These are phyloP conservation scores for Chloroceryle inda DNA, from an alignment of 2,797 vertebrate genomes.

Conservation along the genomic window DNA sequence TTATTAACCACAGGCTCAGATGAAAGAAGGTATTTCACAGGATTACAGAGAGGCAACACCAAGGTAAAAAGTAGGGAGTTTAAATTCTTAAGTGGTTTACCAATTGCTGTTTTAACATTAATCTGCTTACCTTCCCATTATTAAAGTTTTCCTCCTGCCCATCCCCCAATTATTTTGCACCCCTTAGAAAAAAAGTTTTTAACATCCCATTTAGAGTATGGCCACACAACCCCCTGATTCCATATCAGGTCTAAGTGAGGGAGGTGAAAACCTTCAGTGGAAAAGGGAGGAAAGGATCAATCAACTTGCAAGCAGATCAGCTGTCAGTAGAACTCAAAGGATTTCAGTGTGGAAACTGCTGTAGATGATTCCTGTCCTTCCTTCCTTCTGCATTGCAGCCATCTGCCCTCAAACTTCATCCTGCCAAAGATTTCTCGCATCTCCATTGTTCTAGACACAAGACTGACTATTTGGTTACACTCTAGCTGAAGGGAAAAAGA, in stretches of 20 bases:
- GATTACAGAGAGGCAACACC: not conserved
- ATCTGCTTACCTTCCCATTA: not conserved
- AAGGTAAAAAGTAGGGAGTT: slow-evolving; percentile 16
- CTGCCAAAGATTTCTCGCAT: slow-evolving; percentile 52
- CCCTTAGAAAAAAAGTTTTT: not conserved
- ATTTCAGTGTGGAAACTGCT: slow-evolving; percentile 27
- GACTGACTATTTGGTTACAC: not conserved
- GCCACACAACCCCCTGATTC: not conserved
- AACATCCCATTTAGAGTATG: not conserved
- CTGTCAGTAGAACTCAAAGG: slow-evolving; percentile 65
- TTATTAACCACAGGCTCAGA: slow-evolving; percentile 54
- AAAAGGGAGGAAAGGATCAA: slow-evolving; percentile 56
- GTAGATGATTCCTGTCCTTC: slow-evolving; percentile 40
- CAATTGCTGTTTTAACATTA: slow-evolving; percentile 48
- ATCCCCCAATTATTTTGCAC: not conserved
- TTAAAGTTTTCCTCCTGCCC: not conserved
- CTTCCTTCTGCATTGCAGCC: slow-evolving; percentile 26
- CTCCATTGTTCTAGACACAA: slow-evolving; percentile 48
- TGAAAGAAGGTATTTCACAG: slow-evolving; percentile 53
- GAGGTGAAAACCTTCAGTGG: slow-evolving; percentile 23
- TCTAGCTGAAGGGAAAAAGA: not conserved
- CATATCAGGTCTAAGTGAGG: not conserved
- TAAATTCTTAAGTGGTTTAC: slow-evolving; percentile 35
- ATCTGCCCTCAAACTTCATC: slow-evolving; percentile 68
- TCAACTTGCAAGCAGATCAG: slow-evolving; percentile 52